A percentile compares a stretch with the other conserved stretches of the same genome.
Conservation (phyloP, 2,113 vertebrate species). For the Dromaius novaehollandiae region DNA sequence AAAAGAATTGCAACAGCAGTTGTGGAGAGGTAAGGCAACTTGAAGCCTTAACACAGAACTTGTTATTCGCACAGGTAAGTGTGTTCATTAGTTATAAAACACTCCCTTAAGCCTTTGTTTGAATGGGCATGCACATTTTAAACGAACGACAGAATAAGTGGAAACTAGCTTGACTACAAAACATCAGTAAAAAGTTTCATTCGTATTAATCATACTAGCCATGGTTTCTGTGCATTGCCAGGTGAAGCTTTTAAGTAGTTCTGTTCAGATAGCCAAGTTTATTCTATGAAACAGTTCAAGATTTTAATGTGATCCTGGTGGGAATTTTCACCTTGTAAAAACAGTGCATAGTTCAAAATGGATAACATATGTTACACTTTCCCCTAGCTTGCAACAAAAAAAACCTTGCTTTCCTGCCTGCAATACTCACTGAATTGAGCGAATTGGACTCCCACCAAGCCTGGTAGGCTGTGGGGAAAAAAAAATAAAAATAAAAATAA, state of each 20-base stretch:
- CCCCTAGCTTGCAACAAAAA: not conserved
- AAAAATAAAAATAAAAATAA: too few relatives aligned
- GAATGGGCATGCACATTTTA: not conserved
- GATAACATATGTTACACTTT: not conserved
- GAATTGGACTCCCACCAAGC: rapidly evolving
- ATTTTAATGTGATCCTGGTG: not conserved
- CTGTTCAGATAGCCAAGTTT: not conserved
- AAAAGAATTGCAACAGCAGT: not conserved
- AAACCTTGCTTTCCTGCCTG: not conserved
- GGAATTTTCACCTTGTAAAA: not conserved
- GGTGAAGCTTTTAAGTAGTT: not conserved
- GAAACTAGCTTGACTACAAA: not conserved
- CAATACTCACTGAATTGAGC: not conserved
- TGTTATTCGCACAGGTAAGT: not conserved
- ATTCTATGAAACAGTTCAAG: not conserved
- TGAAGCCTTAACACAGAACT: not conserved
- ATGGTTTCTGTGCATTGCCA: not conserved
- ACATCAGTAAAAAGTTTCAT: not conserved
- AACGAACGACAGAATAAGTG: not conserved
- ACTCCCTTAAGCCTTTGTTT: not conserved
- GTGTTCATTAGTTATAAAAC: not conserved
- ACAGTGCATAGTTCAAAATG: not conserved
- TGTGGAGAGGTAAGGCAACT: not conserved
- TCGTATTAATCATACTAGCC: not conserved
- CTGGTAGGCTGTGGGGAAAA: not conserved